Evolutionary conservation across 2,888 invertebrate species (phyloP), one percentile per base, ranked within the genome.

Genomic region (Saturnia japonica): DNA sequence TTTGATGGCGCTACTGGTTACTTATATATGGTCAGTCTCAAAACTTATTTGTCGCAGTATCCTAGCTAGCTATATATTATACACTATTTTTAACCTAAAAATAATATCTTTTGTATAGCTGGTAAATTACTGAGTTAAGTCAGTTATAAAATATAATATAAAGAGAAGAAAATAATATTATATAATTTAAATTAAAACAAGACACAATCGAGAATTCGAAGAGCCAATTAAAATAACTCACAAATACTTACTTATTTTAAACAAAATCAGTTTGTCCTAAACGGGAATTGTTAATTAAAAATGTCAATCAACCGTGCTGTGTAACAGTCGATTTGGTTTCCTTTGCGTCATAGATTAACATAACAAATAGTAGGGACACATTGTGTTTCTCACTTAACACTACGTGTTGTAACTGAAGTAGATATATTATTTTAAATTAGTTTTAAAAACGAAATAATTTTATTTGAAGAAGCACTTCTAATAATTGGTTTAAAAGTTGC

Each of bases 281-380:
- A 84, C 80, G 80, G 79, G 80, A 79, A 79, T 84, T 82, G 86
- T 87, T 91, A 91, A 91, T 92, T 91, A 91, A 90, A 90, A 88
- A 86, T 87, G 90, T 91, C 91, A 90, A 88, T 91, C 90, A 90
- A 64, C 64, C 64, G 64, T 64, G 40, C 75, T 75, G 73, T 72
- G 81, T 75, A 73, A 79, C 78, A 76, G 83, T 72, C 79, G 80
- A 84, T 85, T 85, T 83, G 80, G 82, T 82, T 82, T 80, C 78
- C 79, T 34, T 81, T 80, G 76, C 72, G 77, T 47, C 83, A 85
- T 78, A 85, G 85, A 87, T 71, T 82, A 80, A 77, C 76, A 40
- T 12, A 0, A 28, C 28, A 60, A 60, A 60, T 25, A 60, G 57
- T 28, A 14, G 25, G 4, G 28, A 9, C 57, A 60, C 14, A 22